Conservation (phyloP, 2,797 vertebrate species). For the Phalanger gymnotis region DNA sequence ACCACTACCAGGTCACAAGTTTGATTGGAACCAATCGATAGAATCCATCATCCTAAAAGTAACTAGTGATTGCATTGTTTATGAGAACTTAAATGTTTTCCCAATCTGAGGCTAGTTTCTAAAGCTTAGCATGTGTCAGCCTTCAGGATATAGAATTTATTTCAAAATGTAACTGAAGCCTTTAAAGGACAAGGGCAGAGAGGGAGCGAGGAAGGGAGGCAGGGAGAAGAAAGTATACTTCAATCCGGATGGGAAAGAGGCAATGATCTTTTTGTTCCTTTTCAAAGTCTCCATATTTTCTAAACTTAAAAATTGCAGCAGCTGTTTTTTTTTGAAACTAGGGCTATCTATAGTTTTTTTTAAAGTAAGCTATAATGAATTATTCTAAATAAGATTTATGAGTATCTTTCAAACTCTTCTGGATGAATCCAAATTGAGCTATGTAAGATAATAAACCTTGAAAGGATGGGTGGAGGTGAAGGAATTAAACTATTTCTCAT, state of each 20-base stretch:
- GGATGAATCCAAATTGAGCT: constrained; percentile 30
- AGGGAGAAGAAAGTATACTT: constrained; percentile 46
- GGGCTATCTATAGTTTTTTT: constrained; percentile 8
- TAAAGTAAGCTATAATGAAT: constrained; percentile 6
- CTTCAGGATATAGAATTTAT: constrained; percentile 71
- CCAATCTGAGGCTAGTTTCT: constrained; percentile 75
- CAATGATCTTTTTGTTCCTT: constrained; percentile 17
- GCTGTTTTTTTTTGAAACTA: neutral
- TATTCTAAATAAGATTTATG: constrained; percentile 7
- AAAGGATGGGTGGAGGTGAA: constrained; percentile 17
- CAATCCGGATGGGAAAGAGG: constrained; percentile 23
- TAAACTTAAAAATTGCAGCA: constrained; percentile 39
- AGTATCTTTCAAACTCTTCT: neutral
- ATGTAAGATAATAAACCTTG: constrained; percentile 18
- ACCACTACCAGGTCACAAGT: constrained; percentile 76
- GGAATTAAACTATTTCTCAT: neutral
- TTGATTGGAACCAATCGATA: constrained; percentile 81
- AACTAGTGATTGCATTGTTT: constrained; percentile 79
- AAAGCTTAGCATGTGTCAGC: constrained; percentile 74
- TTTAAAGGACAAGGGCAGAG: constrained; percentile 21
- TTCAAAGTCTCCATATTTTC: neutral
- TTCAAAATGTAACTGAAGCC: constrained; percentile 59
- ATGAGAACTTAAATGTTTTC: constrained; percentile 80
- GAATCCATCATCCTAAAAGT: constrained; percentile 74
- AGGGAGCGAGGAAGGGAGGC: neutral